Conservation (phyloP, 2,797 vertebrate species). For the Eremophila alpestris region DNA sequence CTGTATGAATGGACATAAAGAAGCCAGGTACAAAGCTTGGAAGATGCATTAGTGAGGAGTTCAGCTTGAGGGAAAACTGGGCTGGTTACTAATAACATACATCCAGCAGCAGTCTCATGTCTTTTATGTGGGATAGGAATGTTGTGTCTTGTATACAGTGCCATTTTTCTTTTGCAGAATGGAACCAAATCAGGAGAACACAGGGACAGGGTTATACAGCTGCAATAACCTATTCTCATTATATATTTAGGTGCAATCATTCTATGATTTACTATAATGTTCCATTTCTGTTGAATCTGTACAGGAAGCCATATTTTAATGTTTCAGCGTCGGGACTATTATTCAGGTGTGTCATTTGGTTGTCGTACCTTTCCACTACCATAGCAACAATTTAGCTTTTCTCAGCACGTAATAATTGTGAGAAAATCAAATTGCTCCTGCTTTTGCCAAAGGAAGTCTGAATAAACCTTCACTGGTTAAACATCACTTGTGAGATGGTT, state of each 20-base stretch:
- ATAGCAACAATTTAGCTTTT: constrained; percentile 44
- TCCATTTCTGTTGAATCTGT: background rate
- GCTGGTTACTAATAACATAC: background rate
- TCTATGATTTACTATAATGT: background rate
- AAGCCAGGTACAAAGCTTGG: background rate
- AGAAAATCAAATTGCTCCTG: constrained; percentile 11
- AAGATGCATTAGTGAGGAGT: background rate
- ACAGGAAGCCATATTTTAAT: background rate
- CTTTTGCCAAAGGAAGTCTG: constrained; percentile 15
- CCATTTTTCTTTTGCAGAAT: background rate
- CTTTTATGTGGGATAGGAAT: background rate
- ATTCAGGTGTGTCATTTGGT: background rate
- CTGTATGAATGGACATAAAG: background rate
- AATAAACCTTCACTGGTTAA: background rate
- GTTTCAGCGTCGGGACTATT: background rate
- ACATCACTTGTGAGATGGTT: background rate
- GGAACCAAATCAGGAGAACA: background rate
- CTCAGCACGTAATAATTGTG: background rate
- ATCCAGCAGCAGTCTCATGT: background rate
- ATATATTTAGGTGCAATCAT: background rate
- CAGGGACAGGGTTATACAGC: background rate
- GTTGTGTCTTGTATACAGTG: background rate
- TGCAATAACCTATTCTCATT: background rate
- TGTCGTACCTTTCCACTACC: background rate
- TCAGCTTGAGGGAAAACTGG: background rate